These are phyloP conservation scores for Vanacampus margaritifer DNA, from an alignment of 2,113 vertebrate genomes.

Conservation along the genomic window DNA sequence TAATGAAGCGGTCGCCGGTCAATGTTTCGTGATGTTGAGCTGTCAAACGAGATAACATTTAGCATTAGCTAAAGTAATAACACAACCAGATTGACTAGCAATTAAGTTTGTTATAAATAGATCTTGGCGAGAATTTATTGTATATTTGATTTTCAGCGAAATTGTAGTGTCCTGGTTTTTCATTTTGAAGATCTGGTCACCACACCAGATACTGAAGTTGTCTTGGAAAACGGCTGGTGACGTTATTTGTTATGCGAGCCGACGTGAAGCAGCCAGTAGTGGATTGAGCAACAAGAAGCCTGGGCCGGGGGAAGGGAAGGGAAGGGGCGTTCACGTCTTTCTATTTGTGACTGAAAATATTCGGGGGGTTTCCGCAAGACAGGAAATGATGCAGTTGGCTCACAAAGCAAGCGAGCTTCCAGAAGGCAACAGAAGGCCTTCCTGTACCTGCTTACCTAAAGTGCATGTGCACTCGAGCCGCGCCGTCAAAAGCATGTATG, in stretches of 20 bases:
- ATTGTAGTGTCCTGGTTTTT: too few relatives aligned
- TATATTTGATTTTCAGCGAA: too few relatives aligned
- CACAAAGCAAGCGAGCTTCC: constrained; percentile 30
- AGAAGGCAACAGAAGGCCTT: constrained; percentile 14
- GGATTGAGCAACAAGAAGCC: constrained; percentile 11
- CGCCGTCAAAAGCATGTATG: constrained; percentile 44
- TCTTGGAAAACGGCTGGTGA: neutral
- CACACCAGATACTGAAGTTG: neutral
- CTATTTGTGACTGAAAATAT: constrained; percentile 34
- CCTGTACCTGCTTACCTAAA: constrained; percentile 45
- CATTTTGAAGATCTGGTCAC: too few relatives aligned
- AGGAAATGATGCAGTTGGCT: constrained; percentile 49
- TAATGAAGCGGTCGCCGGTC: too few relatives aligned
- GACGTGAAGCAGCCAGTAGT: neutral
- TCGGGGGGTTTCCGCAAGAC: constrained; percentile 57
- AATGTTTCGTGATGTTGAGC: too few relatives aligned
- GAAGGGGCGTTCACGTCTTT: constrained; percentile 45
- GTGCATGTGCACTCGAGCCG: constrained; percentile 13
- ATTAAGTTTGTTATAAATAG: too few relatives aligned
- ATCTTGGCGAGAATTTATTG: too few relatives aligned
- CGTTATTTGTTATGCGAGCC: constrained; percentile 17
- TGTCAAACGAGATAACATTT: too few relatives aligned
- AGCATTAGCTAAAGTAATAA: too few relatives aligned
- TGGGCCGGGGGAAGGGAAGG: constrained; percentile 8
- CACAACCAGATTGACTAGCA: too few relatives aligned